Base-by-base conservation (phyloP, 2,797 vertebrate genomes). In the Prunella strophiata region DNA sequence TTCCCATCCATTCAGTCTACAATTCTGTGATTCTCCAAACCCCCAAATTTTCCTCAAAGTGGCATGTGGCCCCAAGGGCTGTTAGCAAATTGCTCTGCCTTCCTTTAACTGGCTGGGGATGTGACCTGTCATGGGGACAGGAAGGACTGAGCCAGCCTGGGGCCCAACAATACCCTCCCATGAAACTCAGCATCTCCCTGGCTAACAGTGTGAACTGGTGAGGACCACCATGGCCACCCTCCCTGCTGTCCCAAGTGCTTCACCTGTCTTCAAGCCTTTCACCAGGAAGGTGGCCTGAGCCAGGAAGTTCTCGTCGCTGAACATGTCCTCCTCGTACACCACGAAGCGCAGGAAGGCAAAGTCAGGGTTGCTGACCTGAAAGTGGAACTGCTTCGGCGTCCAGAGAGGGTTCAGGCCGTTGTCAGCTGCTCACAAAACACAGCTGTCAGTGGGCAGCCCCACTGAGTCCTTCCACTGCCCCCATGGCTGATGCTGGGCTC, bases 291-390 rank as follows among this genome's bases (percentile, higher is more conserved):
- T 99, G 59, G 99, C 99, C 97, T 99, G 99, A 71, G 99, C 99
- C 96, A 99, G 96, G 97, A 99, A 99, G 97, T 99, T 99, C 97
- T 99, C 99, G 18, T 99, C 99, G 1, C 98, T 99, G 97, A 99
- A 99, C 99, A 99, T 99, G 98, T 99, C 99, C n/a, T 99, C 99
- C 96, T 99, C 99, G 6, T 99, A 99, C 14, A 99, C 99, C 94
- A 99, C 99, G 3, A 99, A 99, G 88, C 99, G 99, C 47, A 99
- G 97, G 97, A 99, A 99, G 88, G 99, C 98, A 26, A 99, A 99
- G 42, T 99, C 98, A 0, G 99, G 99, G 97, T 99, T 99, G 96
- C 97, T 98, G 86, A 99, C 98, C 32, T 98, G 98, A 97, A 99
- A 99, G 82, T 98, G 98, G 98, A 99, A 99, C 10, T 98, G 92